Evolutionary conservation across 92 coral and sea anemone genomes (phyloP), one percentile per base, ranked within the genome.

Genomic region (Heteractis magnifica): DNA sequence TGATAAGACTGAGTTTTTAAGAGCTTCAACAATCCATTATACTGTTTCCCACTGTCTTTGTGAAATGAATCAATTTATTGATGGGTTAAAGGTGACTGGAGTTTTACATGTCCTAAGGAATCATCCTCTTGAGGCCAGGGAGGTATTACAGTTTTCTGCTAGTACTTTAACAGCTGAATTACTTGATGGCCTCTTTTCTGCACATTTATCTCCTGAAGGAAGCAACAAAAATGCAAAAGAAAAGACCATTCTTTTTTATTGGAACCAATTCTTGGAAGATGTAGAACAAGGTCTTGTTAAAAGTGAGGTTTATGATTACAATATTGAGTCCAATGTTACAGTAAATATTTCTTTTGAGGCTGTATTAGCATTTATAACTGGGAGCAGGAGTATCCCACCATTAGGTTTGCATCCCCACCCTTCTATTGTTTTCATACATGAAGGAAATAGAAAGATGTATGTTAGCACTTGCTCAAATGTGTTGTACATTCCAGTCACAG

Each of bases 1-100:
- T 58, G 74, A 85, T 87, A 85, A 84, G 81, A 56, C 12, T 12
- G 85, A 84, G 83, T 75, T 89, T 21, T 65, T 89, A 71, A 80
- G 77, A 64, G 82, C 78, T 81, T 70, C 79, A 64, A 75, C 89
- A 53, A 68, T 89, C 72, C 86, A 89, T 58, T 89, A 89, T 56
- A 88, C 88, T 19, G 10, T 89, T n/a, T 14, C 79, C 48, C 89
- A 81, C 10, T 62, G 83, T 55, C 77, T 89, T 68, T 59, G 86
- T 75, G 92, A 89, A 81, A 55, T 89, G 6, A 60, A 81, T 81
- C 92, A 89, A 79, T 89, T 85, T 86, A 81, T 86, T 86, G 89
- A 89, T 65, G 87, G 92, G 75, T 78, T 86, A 75, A 81, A 86
- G 51, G 76, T 71, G 71, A 56, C 78, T 77, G 89, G 89, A 65